Evolutionary conservation across 2,113 vertebrate species (phyloP), one percentile per base, ranked within the genome.

Genomic region (Cynoglossus semilaevis): DNA sequence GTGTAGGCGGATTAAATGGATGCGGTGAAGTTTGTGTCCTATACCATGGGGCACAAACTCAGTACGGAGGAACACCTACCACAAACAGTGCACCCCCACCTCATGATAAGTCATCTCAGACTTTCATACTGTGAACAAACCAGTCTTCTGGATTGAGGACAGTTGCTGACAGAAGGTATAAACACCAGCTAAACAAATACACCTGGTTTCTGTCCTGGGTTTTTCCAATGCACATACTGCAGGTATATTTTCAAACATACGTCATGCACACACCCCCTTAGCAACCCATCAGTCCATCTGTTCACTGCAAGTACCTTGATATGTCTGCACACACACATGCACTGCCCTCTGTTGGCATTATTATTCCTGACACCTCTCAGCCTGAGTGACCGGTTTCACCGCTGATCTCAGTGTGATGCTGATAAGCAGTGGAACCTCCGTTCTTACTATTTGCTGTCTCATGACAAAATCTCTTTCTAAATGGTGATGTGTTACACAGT

Each of bases 341-440:
- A 58, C 74, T 69, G 58, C 58, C 45, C 63, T 78, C 74, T 57
- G 67, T 63, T 51, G 50, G 69, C 77, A 83, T 85, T 81, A 81
- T 76, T 70, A 75, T 69, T 69, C 79, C 78, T 76, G 75, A 76
- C 51, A 57, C 76, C 67, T 87, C 77, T 81, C 72, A 77, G 80
- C 74, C 76, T 81, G 67, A 84, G 85, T 74, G 77, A 76, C 73
- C 81, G 70, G 70, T 81, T 81, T 84, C 70, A 84, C 58, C 70
- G 73, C 69, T 78, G 81, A 81, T 79, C 75, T 84, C 70, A 60
- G 79, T 76, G 67, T 84, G 73, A 56, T 54, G 75, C 64, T 49
- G 64, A 72, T 57, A 67, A 51, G 63, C 64, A 61, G 19, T 36
- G 18, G 40, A 75, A 67, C 63, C 61, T 68, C 58, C 65, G 63